phyloP scores from a whole-genome alignment of 2,888 invertebrate genomes.

The Steromphala cineraria region DNA sequence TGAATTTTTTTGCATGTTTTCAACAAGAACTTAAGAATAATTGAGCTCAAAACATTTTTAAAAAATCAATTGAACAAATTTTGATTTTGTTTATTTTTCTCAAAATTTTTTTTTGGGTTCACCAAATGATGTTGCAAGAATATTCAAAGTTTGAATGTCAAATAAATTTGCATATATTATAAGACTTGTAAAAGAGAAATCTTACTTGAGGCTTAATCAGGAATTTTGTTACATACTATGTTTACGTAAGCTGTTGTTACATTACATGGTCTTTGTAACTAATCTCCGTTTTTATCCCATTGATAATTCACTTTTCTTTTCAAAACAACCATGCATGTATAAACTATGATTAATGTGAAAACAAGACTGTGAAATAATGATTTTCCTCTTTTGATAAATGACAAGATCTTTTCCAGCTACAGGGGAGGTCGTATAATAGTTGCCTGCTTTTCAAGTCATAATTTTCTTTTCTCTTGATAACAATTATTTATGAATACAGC shows the following conservation, averaged over 20 bases:
- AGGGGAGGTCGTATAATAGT: conserved; percentile 1
- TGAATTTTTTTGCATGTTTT: too few relatives aligned
- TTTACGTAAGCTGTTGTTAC: neutral
- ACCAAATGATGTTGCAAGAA: too few relatives aligned
- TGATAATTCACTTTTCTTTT: conserved; percentile 14
- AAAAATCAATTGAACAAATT: too few relatives aligned
- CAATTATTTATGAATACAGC: neutral
- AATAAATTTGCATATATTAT: too few relatives aligned
- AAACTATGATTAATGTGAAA: neutral
- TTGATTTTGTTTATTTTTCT: too few relatives aligned
- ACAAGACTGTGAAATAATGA: neutral
- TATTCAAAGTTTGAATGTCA: too few relatives aligned
- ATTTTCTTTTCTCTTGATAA: neutral
- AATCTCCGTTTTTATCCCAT: conserved; percentile 10
- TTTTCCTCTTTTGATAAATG: conserved; percentile 14
- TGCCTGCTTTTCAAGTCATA: conserved; percentile 6
- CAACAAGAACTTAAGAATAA: too few relatives aligned
- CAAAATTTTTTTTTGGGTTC: too few relatives aligned
- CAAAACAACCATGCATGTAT: conserved; percentile 1
- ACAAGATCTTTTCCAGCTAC: conserved; percentile 15
- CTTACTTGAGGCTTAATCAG: too few relatives aligned
- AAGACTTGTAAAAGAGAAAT: too few relatives aligned
- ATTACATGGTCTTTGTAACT: conserved; percentile 5
- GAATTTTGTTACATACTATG: too few relatives aligned
- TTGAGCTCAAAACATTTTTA: too few relatives aligned